Conservation (phyloP, 1,140 invertebrate genomes). For the Brachionus calyciflorus region DNA sequence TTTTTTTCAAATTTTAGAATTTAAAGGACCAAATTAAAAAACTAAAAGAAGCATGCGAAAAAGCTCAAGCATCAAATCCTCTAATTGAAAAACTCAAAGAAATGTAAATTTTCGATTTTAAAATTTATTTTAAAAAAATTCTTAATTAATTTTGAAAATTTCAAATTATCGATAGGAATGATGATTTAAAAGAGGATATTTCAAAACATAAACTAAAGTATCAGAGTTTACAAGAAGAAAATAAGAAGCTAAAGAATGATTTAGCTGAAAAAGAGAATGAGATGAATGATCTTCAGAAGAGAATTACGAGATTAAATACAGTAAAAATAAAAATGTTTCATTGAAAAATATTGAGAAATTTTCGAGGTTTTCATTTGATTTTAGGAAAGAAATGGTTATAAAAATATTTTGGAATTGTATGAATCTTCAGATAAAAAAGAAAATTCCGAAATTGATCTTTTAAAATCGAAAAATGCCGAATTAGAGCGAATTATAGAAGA, state of each 20-base stretch:
- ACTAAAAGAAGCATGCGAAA: not conserved
- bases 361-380: not conserved
- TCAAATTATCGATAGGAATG: not conserved
- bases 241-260: not conserved
- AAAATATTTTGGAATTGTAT: slow-evolving; percentile 33
- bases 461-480: not conserved
- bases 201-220: slow-evolving; percentile 2
- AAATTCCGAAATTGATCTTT: not conserved
- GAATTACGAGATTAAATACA: not conserved
- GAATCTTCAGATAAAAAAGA: slow-evolving; percentile 1
- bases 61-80: not conserved
- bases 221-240: not conserved
- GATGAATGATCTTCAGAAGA: not conserved
- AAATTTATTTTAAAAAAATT: too few species aligned
- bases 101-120: slow-evolving; percentile 15
- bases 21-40: slow-evolving; percentile 28
- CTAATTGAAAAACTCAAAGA: slow-evolving; percentile 10
- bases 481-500: slow-evolving; percentile 28
- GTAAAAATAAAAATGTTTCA: not conserved
- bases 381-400: slow-evolving; percentile 39
- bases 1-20: not conserved
- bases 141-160: not conserved
- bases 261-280: slow-evolving; percentile 20
- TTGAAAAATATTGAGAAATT: not conserved
- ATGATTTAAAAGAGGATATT: not conserved